Conservation (phyloP, 2,113 vertebrate species). For the Pseudopipra pipra region DNA sequence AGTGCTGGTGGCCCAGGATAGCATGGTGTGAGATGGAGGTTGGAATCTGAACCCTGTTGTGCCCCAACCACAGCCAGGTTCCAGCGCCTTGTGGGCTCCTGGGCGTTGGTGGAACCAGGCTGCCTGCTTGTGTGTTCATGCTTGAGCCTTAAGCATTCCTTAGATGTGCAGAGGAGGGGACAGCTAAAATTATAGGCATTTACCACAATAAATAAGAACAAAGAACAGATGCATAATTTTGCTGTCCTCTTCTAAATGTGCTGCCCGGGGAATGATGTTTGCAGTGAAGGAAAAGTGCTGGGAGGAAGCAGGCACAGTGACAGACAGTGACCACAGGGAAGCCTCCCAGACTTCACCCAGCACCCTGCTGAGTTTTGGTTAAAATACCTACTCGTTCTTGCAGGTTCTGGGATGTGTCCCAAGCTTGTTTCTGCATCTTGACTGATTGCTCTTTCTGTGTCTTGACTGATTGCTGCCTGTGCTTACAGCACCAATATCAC, state of each 20-base stretch:
- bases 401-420: fast-evolving
- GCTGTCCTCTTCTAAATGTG: neutral
- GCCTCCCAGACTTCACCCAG: neutral
- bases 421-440: neutral
- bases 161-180: neutral
- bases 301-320: neutral
- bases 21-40: fast-evolving
- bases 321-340: neutral
- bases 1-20: neutral
- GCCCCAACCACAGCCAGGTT: neutral
- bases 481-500: neutral
- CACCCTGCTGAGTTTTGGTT: neutral
- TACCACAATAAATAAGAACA: neutral
- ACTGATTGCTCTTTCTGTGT: neutral
- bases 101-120: neutral
- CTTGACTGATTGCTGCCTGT: neutral
- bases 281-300: neutral
- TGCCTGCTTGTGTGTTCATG: neutral
- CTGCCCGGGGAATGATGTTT: neutral
- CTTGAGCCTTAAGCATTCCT: neutral
- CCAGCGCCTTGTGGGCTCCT: neutral
- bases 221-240: neutral
- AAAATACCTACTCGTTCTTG: neutral
- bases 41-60: neutral
- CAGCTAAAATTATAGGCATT: neutral